These are phyloP conservation scores for Crematogaster levior DNA, from an alignment of 2,888 invertebrate genomes.

Conservation along the genomic window DNA sequence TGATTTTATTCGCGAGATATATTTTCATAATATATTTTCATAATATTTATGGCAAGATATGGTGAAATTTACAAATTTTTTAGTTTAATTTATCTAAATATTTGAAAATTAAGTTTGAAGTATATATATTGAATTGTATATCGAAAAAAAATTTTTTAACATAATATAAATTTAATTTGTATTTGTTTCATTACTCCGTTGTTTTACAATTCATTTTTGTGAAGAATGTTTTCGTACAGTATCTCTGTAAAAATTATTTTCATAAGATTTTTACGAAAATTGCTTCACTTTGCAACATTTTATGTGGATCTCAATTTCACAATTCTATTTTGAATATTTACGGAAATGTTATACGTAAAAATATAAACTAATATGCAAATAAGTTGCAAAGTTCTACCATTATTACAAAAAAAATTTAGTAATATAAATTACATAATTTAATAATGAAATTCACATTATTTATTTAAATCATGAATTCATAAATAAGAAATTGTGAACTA, in stretches of 20 bases:
- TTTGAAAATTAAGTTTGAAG: not conserved
- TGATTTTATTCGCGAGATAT: not conserved
- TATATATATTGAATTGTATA: not conserved
- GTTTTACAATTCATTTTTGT: not conserved
- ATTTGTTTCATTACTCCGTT: not conserved
- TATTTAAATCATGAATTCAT: not conserved
- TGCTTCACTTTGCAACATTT: not conserved
- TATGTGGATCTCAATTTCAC: not conserved
- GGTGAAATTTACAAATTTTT: not conserved
- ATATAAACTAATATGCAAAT: no score
- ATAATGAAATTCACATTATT: not conserved
- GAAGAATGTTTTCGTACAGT: not conserved
- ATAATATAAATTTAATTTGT: conserved; percentile 8
- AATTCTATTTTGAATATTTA: not conserved
- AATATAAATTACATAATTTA: not conserved
- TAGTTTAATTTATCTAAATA: not conserved
- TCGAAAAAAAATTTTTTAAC: not conserved
- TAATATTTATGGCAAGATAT: not conserved
- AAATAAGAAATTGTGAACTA: not conserved
- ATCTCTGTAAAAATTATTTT: not conserved
- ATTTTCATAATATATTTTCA: not conserved
- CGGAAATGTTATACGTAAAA: no score
- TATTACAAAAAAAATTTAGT: no score
- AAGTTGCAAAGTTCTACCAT: no score
- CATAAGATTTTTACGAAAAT: conserved; percentile 9